These are phyloP conservation scores for Drosophila rhopaloa DNA, from an alignment of 1,140 invertebrate species.

Conservation along the genomic window DNA sequence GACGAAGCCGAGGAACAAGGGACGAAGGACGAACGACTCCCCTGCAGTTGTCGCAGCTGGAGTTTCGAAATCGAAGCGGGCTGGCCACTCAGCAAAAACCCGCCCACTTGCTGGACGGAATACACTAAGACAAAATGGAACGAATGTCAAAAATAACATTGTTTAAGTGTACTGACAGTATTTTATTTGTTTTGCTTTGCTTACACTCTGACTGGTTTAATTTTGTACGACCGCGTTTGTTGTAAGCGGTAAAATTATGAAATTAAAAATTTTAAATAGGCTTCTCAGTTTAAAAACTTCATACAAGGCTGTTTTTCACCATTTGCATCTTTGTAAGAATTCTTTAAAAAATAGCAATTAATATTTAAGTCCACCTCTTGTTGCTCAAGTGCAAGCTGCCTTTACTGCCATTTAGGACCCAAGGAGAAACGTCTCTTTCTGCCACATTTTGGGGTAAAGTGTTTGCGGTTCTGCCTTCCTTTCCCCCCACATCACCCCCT, in stretches of 20 bases:
- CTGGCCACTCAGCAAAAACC: constrained; percentile 29
- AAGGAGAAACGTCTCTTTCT: constrained; percentile 10
- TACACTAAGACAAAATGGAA: constrained; percentile 3
- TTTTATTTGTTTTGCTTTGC: too few relatives aligned
- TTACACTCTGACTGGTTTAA: too few relatives aligned
- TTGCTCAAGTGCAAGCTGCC: not conserved
- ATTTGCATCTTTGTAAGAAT: too few relatives aligned
- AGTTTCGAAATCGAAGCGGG: constrained; percentile 45
- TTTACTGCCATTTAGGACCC: not conserved
- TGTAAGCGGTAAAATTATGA: too few relatives aligned
- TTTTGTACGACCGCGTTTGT: too few relatives aligned
- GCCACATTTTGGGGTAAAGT: constrained; percentile 48
- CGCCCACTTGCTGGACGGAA: constrained; percentile 24
- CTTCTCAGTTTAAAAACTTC: too few relatives aligned
- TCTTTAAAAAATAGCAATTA: too few relatives aligned
- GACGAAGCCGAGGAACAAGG: not conserved
- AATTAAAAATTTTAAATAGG: too few relatives aligned
- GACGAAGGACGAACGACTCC: constrained; percentile 5
- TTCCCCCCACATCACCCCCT: not conserved
- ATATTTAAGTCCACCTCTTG: too few relatives aligned
- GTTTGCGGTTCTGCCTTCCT: constrained; percentile 62
- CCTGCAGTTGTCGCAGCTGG: constrained; percentile 33
- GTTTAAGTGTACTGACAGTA: too few relatives aligned
- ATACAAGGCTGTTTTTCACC: too few relatives aligned
- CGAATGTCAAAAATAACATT: too few relatives aligned